Base-by-base conservation (phyloP, 2,888 invertebrate species). In the Zeuzera pyrina region DNA sequence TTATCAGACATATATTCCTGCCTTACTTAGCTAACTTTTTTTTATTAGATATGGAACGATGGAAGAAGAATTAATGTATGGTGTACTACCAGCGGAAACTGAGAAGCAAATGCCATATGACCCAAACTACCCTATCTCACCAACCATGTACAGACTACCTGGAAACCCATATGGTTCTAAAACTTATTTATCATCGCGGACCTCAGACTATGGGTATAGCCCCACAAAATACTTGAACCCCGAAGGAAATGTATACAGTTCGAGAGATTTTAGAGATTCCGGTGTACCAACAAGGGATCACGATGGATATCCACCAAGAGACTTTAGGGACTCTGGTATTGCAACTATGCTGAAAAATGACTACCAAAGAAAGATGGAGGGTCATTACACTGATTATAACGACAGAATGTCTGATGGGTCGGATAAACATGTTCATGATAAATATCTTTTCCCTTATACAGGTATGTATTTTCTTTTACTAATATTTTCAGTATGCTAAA, bases 381-480 rank as follows among this genome's bases (percentile, higher is more conserved):
- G 74, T 13, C 76, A 78, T 25, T 81, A 77, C 31, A 72, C 59
- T 1, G 88, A 88, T n/a, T 87, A 86, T 41, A 84, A 74, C 8
- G 91, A 90, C 44, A 78, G 90, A 16, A 85, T 89, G 76, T 89
- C 89, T 0, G 90, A 91, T 48, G 85, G 88, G 1, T 90, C 90
- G 0, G 91, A 91, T 29, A 90, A 90, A 47, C 89, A 87, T 44
- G 61, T 88, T 7, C 88, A 88, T 35, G 94, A 94, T 50, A 91
- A 91, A 84, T 94, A 94, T 68, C 81, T 91, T 39, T 94, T 93
- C 52, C 94, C 94, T 0, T 94, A 93, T 57, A 93, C 93, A 47
- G 90, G 91, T 84, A 63, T 71, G 67, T 58, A 7, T 33, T 35
- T 19, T 19, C n/a, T n/a, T n/a, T n/a, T n/a, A 19, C 19, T 19